Evolutionary conservation across 2,797 vertebrate genomes (phyloP), one percentile per base, ranked within the genome.

Genomic region (Holocentrus rufus): DNA sequence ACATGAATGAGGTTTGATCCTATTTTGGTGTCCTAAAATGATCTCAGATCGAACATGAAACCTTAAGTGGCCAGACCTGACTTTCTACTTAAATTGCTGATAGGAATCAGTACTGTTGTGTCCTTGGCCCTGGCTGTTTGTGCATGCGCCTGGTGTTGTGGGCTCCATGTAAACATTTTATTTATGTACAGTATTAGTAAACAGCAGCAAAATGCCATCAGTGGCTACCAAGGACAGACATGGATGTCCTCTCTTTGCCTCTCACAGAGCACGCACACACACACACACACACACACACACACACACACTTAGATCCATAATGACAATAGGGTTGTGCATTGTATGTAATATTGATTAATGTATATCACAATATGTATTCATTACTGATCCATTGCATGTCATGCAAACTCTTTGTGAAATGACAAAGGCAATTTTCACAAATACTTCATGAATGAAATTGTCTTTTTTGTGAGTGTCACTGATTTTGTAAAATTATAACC

Each of bases 311-410:
- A 6, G 62, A 20, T 73, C 65, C 34, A 70, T 68, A 71, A 72
- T 72, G 50, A 64, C 30, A 44, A 31, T 14, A 42, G 69, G 60
- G 46, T 27, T 15, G 11, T 20, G 71, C 23, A 80, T 80, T 64
- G 61, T 76, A 76, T 74, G 84, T 85, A 52, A 73, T 76, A 83
- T 61, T 83, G 72, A 74, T 18, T 14, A 83, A 60, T 78, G 84
- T 85, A 76, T 49, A 80, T 87, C 80, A 73, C 57, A 84, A 79
- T 89, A 88, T 81, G 78, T 46, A 81, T 73, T 82, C 57, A 79
- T 90, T 86, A 82, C 67, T 76, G 65, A 67, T 44, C 25, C 56
- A 59, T 80, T 76, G 69, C 71, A 49, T 46, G 55, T 80, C 56
- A 81, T 76, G 65, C 46, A 63, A 61, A 69, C 55, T 25, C 46